A percentile compares a stretch with the other conserved stretches of the same genome.
Evolutionary conservation across 2,888 invertebrate genomes (phyloP).

Genomic region (Pasiphila rectangulata): DNA sequence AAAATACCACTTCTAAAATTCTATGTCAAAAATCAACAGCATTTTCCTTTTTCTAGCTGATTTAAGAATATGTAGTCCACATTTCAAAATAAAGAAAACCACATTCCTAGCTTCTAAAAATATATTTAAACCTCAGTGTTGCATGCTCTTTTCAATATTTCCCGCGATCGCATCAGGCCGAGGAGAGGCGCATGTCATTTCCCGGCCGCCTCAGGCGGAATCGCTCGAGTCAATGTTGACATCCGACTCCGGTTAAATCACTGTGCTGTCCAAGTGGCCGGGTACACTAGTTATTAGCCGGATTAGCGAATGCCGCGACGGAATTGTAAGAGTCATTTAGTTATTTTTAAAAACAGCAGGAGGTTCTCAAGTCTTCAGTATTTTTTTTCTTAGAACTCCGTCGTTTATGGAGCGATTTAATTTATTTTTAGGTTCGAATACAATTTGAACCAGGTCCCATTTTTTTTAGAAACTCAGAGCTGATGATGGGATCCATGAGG

Average conservation of each 20-base stretch:
- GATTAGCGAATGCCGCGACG: slow-evolving; percentile 28
- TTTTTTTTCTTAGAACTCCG: no score
- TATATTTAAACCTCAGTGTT: slow-evolving; percentile 1
- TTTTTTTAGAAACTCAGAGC: no score
- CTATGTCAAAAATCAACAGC: no score
- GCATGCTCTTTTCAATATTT: slow-evolving; percentile 45
- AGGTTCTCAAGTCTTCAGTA: no score
- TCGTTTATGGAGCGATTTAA: no score
- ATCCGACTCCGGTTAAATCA: slow-evolving; percentile 55
- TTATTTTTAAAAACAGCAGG: no score
- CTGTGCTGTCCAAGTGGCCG: slow-evolving; percentile 27
- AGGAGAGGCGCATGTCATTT: slow-evolving; percentile 66
- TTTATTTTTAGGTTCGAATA: no score
- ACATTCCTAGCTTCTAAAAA: neutral
- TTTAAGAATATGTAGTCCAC: no score
- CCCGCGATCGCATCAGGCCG: slow-evolving; percentile 50
- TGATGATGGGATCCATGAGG: no score
- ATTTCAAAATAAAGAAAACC: neutral
- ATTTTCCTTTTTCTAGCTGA: no score
- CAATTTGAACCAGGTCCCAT: no score
- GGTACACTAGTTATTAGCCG: slow-evolving; percentile 35
- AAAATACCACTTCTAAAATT: no score
- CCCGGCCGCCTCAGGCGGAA: slow-evolving; percentile 54
- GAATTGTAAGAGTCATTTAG: slow-evolving; percentile 9
- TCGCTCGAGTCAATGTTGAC: slow-evolving; percentile 72